Conservation (phyloP, 2,113 vertebrate genomes). For the Sialia sialis region DNA sequence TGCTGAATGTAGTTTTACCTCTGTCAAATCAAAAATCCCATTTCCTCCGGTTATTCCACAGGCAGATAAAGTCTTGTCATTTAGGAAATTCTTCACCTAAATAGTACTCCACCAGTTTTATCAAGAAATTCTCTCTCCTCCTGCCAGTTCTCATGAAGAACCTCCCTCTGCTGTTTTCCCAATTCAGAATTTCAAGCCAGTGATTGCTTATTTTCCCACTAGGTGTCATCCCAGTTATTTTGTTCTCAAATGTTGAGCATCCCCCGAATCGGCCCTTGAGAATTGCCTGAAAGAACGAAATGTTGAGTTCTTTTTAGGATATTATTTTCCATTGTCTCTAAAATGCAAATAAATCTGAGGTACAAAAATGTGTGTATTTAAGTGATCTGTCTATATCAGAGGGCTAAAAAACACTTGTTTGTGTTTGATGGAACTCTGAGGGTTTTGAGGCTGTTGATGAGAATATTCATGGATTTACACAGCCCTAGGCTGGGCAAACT, state of each 20-base stretch:
- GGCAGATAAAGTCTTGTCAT: neutral
- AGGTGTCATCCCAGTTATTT: conserved; percentile 25
- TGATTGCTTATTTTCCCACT: neutral
- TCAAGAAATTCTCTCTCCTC: neutral
- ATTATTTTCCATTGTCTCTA: neutral
- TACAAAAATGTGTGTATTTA: neutral
- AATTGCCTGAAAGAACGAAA: neutral
- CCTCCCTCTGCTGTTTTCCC: neutral
- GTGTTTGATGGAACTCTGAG: neutral
- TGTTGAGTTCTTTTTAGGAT: neutral
- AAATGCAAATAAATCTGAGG: neutral
- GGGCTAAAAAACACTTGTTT: neutral
- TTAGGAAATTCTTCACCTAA: neutral
- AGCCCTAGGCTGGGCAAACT: neutral
- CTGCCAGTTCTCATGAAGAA: neutral
- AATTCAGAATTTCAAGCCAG: accelerated
- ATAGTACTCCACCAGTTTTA: neutral
- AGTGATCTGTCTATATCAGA: neutral
- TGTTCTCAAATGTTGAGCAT: neutral
- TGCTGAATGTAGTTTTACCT: neutral
- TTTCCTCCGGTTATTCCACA: neutral
- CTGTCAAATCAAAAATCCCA: neutral
- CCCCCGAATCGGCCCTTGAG: neutral
- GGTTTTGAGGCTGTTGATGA: neutral
- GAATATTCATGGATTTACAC: neutral